Evolutionary conservation across 2,113 vertebrate species (phyloP), one percentile per base, ranked within the genome.

Genomic region (Zosterops hypoxanthus): DNA sequence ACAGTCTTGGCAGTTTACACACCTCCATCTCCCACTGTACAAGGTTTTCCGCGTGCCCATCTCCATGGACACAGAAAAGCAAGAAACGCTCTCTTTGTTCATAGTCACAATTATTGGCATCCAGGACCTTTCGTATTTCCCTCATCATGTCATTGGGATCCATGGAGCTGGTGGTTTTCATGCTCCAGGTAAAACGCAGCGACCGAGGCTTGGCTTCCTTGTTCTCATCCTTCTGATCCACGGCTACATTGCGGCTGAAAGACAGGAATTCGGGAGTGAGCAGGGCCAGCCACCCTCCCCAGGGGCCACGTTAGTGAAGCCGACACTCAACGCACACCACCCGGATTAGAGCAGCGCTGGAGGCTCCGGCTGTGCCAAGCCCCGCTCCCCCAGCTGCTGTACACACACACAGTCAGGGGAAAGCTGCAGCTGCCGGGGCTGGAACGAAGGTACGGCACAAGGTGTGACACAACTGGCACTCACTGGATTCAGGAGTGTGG

Each of bases 11-110:
- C 96, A 99, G 98, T 97, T 99, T 99, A 98, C 99, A 99, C 77
- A 99, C 99, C 98, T 99, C 99, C 99, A 99, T 99, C 97, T 99
- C 99, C 99, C 99, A 99, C 93, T 99, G 99, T 59, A 99, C 99
- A 71, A 99, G 98, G 98, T 98, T 99, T 90, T 99, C 99, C 0
- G 99, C 98, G 0, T 98, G 99, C 82, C 98, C 99, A 65, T 99
- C 99, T 4, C 99, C 99, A 33, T 99, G 99, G 94, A 99, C 98
- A 82, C 99, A 99, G 90, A 99, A 98, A 91, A 99, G 99, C 96
- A 99, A 98, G 98, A 99, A 99, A 90, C 98, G 98, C 98, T 99
- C 99, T 46, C 99, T 98, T 96, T 99, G 99, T 96, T 99, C 99
- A 86, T 99, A 99, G 98, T 99, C 99, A 98, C 99, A 99, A 98